Evolutionary conservation across 2,113 vertebrate genomes (phyloP).

Genomic region (Oostethus manadensis): DNA sequence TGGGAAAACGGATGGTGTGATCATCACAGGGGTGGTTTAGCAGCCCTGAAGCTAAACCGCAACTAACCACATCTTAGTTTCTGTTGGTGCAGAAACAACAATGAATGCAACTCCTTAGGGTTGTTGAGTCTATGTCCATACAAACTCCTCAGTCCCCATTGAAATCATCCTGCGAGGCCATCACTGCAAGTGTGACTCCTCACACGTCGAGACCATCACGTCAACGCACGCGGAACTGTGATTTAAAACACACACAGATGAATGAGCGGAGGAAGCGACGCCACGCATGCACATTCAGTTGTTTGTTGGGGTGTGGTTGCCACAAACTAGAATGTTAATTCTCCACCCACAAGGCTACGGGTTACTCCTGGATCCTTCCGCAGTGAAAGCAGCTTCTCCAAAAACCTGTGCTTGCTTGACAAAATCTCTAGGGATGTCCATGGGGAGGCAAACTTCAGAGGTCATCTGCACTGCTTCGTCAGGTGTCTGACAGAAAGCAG

Average conservation of each 20-base stretch:
- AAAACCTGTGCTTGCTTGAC: conserved; percentile 12
- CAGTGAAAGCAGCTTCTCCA: conserved; percentile 12
- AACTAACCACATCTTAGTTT: conserved; percentile 9
- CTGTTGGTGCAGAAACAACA: conserved; percentile 23
- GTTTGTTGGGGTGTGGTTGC: conserved; percentile 11
- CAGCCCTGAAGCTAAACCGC: conserved; percentile 48
- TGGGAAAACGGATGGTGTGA: conserved; percentile 1
- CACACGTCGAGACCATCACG: conserved; percentile 34
- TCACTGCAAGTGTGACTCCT: conserved; percentile 37
- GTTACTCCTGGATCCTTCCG: background rate
- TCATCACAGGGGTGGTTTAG: background rate
- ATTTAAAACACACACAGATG: conserved; percentile 15
- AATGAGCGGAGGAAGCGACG: background rate
- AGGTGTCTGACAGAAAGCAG: conserved; percentile 18
- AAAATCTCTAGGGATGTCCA: conserved; percentile 9
- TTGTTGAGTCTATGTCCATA: background rate
- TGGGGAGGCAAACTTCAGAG: conserved; percentile 7
- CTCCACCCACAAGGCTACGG: background rate
- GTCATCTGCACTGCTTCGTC: conserved; percentile 14
- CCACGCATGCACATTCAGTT: conserved; percentile 24
- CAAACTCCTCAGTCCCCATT: conserved; percentile 10
- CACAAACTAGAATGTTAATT: conserved; percentile 15
- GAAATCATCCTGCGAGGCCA: conserved; percentile 37
- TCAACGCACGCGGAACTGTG: conserved; percentile 5
- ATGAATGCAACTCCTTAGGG: background rate